phyloP scores from a whole-genome alignment of 2,888 invertebrate genomes.

The Neuroscelio doddi region DNA sequence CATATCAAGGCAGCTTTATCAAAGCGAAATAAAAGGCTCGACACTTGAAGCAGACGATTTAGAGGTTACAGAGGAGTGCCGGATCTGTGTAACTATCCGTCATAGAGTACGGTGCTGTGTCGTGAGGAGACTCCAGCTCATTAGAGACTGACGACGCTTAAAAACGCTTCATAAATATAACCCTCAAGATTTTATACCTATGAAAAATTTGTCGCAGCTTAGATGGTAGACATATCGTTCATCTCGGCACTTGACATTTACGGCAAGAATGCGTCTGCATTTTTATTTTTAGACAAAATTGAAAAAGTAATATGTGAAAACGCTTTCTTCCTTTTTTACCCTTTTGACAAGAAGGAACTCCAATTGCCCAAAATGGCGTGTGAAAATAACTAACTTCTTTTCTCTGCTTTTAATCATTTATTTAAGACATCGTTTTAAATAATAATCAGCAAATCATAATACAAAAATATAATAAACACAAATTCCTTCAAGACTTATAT shows the following conservation, averaged over 20 bases:
- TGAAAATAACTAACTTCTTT: too few relatives aligned
- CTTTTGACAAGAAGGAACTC: too few relatives aligned
- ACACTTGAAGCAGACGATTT: constrained; percentile 26
- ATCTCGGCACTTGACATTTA: constrained; percentile 17
- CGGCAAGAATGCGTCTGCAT: constrained; percentile 1
- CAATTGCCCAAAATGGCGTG: too few relatives aligned
- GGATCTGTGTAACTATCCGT: constrained; percentile 44
- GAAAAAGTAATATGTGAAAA: neutral
- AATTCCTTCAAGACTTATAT: neutral
- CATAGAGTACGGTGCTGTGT: constrained; percentile 25
- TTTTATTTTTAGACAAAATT: constrained; percentile 12
- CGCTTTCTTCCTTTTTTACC: neutral
- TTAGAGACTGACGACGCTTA: constrained; percentile 58
- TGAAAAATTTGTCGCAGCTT: constrained; percentile 59
- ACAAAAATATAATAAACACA: too few relatives aligned
- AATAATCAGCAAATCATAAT: too few relatives aligned
- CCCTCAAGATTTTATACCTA: constrained; percentile 47
- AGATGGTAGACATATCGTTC: constrained; percentile 31
- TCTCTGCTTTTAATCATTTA: too few relatives aligned
- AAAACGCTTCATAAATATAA: constrained; percentile 48
- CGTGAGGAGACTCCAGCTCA: constrained; percentile 48
- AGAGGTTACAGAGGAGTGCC: constrained; percentile 19
- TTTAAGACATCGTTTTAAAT: too few relatives aligned
- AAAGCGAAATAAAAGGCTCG: neutral
- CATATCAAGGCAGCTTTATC: neutral